Evolutionary conservation across 23 tunicate genomes (phyloP), one percentile per base, ranked within the genome.

Genomic region (Pegea sp.): DNA sequence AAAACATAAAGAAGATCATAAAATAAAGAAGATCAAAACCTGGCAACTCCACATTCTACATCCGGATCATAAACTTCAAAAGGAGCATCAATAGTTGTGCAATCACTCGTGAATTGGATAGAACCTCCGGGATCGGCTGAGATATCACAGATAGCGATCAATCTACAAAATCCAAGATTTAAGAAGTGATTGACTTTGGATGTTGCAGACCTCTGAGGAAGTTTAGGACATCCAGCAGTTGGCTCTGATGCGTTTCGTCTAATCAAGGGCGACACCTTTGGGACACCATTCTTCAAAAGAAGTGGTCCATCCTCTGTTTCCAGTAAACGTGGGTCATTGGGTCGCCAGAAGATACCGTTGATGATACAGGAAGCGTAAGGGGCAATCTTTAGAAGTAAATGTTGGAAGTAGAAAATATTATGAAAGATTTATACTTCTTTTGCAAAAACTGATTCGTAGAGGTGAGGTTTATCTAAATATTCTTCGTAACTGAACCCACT

Each of bases 91-190:
- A 78, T 72, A 59, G 71, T 91, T 22, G 99, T 78, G 42, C 99
- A 91, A 1, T 78, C 76, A 4, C 54, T 63, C 92, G 78, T 68
- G 62, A 91, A 91, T 50, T 91, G 73, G 3, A 91, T 43, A 4
- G 93, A 78, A 38, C 99, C 99, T 28, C 88, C 91, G 18, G 93
- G 91, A 33, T 91, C 99, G 23, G 99, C 99, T 4, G 99, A 91
- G 34, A 91, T 72, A 52, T 91, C 99, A 29, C 87, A 74, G 27
- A 91, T 68, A 6, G 81, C 86, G 6, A 64, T 62, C 28, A 91
- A 63, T 53, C 91, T 91, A 42, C 1, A 53, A 44, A 16, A 57
- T 5, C 4, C 11, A 42, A 21, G 5, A n/a, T n/a, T n/a, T n/a
- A n/a, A n/a, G n/a, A n/a, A n/a, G n/a, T n/a, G n/a, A n/a, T n/a